Evolutionary conservation across 2,888 invertebrate species (phyloP).

Genomic region (Chrysotoxum bicinctum): DNA sequence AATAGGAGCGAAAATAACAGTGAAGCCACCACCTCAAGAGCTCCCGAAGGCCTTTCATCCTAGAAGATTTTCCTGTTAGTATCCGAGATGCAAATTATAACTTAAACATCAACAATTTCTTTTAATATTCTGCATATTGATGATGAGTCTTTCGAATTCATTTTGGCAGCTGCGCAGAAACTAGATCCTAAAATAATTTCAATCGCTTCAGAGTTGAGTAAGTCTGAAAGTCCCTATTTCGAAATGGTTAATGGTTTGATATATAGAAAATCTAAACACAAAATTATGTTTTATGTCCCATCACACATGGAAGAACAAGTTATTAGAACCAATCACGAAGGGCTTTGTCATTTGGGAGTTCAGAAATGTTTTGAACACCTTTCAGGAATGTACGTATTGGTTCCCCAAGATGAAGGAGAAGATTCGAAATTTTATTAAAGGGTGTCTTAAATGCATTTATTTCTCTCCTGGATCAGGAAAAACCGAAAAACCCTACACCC

Average conservation of each 20-base stretch:
- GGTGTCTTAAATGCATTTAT: no score
- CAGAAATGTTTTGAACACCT: constrained; percentile 74
- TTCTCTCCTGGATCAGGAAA: no score
- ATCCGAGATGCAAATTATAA: no score
- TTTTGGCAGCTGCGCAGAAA: not conserved
- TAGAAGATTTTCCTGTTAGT: no score
- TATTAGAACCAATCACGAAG: constrained; percentile 63
- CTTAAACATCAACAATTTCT: no score
- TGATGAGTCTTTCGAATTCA: no score
- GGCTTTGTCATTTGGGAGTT: constrained; percentile 75
- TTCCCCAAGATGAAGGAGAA: constrained; percentile 75
- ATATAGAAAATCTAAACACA: not conserved
- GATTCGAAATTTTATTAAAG: constrained; percentile 20
- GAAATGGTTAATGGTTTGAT: constrained; percentile 13
- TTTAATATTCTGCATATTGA: no score
- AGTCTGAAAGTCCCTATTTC: not conserved
- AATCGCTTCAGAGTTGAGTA: not conserved
- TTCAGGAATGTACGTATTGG: constrained; percentile 74
- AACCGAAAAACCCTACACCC: no score
- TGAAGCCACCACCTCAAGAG: constrained; percentile 19
- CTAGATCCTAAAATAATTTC: no score
- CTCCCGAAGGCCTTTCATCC: no score
- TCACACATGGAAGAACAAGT: constrained; percentile 73
- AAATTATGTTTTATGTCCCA: constrained; percentile 44
- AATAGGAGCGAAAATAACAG: constrained; percentile 68